Evolutionary conservation across 2,888 invertebrate genomes (phyloP).

Genomic region (Meliscaeva auricollis): DNA sequence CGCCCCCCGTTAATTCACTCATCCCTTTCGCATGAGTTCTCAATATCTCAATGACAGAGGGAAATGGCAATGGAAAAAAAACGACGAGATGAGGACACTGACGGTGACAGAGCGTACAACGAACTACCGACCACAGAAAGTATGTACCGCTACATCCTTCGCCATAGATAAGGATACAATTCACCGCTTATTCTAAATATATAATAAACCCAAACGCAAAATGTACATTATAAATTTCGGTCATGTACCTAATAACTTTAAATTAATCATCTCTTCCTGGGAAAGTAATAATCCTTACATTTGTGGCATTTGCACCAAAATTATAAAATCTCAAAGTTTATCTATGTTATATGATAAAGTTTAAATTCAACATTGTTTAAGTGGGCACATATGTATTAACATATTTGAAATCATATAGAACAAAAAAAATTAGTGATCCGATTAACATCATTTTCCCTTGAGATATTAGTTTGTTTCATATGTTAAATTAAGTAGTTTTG

Average conservation of each 20-base stretch:
- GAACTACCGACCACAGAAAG: constrained; percentile 51
- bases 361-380: no score
- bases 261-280: constrained; percentile 84
- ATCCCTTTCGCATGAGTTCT: constrained; percentile 68
- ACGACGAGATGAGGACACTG: constrained; percentile 51
- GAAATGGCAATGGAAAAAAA: constrained; percentile 24
- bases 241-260: constrained; percentile 84
- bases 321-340: no score
- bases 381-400: no score
- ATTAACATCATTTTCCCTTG: no score
- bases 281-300: constrained; percentile 78
- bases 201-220: constrained; percentile 43
- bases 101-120: constrained; percentile 59
- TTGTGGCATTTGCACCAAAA: constrained; percentile 66
- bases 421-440: no score
- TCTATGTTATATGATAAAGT: no score
- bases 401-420: no score
- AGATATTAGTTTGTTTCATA: no score
- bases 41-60: constrained; percentile 68
- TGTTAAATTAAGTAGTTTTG: no score
- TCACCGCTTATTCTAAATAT: constrained; percentile 30
- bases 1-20: constrained; percentile 68
- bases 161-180: constrained; percentile 49
- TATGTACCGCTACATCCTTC: constrained; percentile 32
- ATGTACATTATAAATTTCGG: constrained; percentile 83